These are phyloP conservation scores for Crambe crambe DNA, from an alignment of 37 sponge, comb jelly and placozoan species.

Conservation along the genomic window DNA sequence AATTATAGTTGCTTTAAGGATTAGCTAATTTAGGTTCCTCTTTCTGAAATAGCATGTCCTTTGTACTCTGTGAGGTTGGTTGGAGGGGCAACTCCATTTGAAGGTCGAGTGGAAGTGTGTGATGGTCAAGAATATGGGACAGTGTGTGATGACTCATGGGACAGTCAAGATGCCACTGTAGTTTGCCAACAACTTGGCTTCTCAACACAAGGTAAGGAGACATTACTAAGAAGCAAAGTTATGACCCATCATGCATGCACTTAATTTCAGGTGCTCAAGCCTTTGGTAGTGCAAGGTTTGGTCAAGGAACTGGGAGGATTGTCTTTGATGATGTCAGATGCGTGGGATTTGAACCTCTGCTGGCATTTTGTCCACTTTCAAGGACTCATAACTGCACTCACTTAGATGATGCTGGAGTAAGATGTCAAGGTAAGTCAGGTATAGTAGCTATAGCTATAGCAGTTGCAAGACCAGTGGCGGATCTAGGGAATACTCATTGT, in stretches of 20 bases:
- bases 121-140: conserved; percentile 10
- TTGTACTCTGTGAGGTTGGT: background rate
- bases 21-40: no score
- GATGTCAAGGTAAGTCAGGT: no score
- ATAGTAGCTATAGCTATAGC: no score
- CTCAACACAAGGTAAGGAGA: background rate
- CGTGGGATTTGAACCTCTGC: background rate
- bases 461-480: no score
- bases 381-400: background rate
- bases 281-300: background rate
- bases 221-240: no score
- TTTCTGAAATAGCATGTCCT: background rate
- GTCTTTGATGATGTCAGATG: background rate
- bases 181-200: conserved; percentile 18
- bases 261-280: background rate
- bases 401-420: background rate
- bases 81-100: background rate
- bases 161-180: conserved; percentile 4
- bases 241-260: no score
- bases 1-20: no score
- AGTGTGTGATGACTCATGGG: conserved; percentile 34
- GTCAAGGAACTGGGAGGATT: background rate
- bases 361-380: background rate
- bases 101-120: conserved; percentile 25
- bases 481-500: no score